Evolutionary conservation across 2,888 invertebrate species (phyloP), one percentile per base, ranked within the genome.

Genomic region (Loripinus fragilis): DNA sequence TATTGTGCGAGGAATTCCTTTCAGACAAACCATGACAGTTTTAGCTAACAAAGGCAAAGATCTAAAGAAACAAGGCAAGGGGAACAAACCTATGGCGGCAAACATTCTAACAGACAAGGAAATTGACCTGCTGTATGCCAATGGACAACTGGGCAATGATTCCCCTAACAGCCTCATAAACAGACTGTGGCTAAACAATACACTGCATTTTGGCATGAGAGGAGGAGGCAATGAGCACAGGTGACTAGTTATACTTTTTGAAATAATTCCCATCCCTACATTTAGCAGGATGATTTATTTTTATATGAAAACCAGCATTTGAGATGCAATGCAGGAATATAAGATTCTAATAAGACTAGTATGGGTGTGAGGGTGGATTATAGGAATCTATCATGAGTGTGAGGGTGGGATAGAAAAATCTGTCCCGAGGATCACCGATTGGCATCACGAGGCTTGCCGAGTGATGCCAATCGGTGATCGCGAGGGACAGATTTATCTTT

Each of bases 181-280:
- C 8, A 67, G 23, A 41, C 42, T 67, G 3, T 67, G 67, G 67
- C 42, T 42, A 25, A 67, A 67, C 42, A 67, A 67, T 35, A 42
- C 42, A 3, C 42, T 67, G 1, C 67, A 67, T 42, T 67, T 67
- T 67, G 67, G 67, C 67, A 67, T 67, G 42, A 41, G 67, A n/a
- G 33, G 50, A n/a, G n/a, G n/a, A 50, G 50, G 50, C 17, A 50
- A n/a, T 20, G 50, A 50, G 20, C 50, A 50, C 50, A 50, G 50
- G 50, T 23, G n/a, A 17, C 15, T 50, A 50, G 5, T 12, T 50
- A n/a, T 41, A 41, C 15, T 15, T 41, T 41, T 41, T 41, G 41
- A 10, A 10, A 15, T 10, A 41, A 41, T 50, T n/a, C n/a, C n/a
- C n/a, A n/a, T n/a, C n/a, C n/a, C n/a, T n/a, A n/a, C n/a, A n/a